Conservation (phyloP, 2,888 invertebrate species). For the Labia minor region DNA sequence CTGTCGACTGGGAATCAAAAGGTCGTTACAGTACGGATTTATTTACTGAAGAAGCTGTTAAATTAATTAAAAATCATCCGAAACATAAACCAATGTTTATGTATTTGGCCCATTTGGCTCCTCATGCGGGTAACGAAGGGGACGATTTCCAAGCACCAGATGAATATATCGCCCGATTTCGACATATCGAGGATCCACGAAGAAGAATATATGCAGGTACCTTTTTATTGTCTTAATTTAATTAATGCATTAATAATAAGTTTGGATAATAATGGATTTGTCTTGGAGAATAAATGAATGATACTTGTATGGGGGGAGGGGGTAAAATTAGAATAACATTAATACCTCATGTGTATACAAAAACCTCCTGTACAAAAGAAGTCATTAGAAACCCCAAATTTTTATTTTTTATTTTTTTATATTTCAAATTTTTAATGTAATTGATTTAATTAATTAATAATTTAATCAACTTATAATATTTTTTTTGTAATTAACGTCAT, state of each 20-base stretch:
- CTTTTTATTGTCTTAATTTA: too few species aligned
- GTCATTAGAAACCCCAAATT: too few species aligned
- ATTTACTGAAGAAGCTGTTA: constrained; percentile 54
- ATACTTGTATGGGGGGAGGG: too few species aligned
- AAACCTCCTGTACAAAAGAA: too few species aligned
- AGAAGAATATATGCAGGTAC: constrained; percentile 59
- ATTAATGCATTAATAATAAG: background rate
- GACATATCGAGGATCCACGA: constrained; percentile 53
- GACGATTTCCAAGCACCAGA: constrained; percentile 60
- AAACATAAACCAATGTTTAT: constrained; percentile 49
- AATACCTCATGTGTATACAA: too few species aligned
- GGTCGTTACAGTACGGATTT: constrained; percentile 54
- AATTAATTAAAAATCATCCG: constrained; percentile 48
- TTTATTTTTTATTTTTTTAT: too few species aligned
- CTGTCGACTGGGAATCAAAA: constrained; percentile 41
- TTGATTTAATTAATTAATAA: too few species aligned
- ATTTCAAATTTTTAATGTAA: too few species aligned
- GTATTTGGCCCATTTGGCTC: constrained; percentile 56
- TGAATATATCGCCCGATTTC: constrained; percentile 55
- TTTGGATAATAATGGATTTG: background rate
- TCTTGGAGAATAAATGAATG: too few species aligned
- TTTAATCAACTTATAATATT: too few species aligned
- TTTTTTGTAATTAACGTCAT: too few species aligned
- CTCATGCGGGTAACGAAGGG: constrained; percentile 53
- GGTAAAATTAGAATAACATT: too few species aligned